Percentiles rank a stretch among this genome's conserved stretches.
Evolutionary conservation across 2,113 vertebrate species (phyloP).

Genomic region (Marcusenius ussheri): DNA sequence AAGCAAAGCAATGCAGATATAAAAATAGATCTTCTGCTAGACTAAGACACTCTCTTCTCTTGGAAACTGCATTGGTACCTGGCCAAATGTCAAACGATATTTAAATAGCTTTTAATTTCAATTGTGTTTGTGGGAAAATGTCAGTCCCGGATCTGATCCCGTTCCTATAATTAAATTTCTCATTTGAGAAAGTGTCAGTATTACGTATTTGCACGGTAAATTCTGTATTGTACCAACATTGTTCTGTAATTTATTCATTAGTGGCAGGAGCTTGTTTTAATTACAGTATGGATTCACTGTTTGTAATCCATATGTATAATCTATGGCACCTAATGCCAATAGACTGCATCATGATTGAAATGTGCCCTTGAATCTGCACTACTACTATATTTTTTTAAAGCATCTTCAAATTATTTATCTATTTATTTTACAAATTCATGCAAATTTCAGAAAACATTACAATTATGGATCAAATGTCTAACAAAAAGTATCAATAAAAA

Average conservation of each 20-base stretch:
- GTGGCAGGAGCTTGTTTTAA: neutral
- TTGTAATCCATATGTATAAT: conserved; percentile 1
- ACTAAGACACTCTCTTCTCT: neutral
- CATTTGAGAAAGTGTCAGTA: neutral
- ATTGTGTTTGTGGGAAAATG: conserved; percentile 9
- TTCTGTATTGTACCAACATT: conserved; percentile 8
- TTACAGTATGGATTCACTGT: conserved; percentile 5
- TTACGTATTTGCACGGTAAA: neutral
- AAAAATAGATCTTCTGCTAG: neutral
- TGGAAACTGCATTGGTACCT: neutral
- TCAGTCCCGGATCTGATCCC: neutral
- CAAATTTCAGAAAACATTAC: neutral
- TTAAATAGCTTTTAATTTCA: conserved; percentile 13
- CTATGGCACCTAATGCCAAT: neutral
- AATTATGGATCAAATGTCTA: neutral
- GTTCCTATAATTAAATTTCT: neutral
- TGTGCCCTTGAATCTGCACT: neutral
- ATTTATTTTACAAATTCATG: neutral
- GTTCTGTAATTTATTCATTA: conserved; percentile 6
- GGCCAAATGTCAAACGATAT: conserved; percentile 8
- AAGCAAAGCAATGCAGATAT: neutral
- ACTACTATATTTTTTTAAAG: neutral
- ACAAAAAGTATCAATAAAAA: neutral
- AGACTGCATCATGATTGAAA: neutral
- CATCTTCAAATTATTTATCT: neutral